Conservation (phyloP, 2,888 invertebrate genomes). For the Sturmia bella region DNA sequence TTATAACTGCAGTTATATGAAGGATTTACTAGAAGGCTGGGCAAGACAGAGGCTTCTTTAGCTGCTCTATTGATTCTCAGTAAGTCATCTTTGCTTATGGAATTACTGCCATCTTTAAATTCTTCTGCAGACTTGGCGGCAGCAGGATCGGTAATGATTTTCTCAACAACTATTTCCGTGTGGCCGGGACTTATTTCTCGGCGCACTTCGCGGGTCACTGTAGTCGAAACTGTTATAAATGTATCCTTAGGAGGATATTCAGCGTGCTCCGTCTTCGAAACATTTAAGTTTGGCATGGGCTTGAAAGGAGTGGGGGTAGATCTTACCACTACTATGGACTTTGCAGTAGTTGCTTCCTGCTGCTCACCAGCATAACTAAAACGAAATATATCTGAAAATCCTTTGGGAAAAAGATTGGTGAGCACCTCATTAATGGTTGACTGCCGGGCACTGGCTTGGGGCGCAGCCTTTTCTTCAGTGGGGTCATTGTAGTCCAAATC, state of each 20-base stretch:
- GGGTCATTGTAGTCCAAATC: conserved; percentile 74
- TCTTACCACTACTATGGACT: background rate
- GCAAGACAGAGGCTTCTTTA: conserved; percentile 76
- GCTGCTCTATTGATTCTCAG: conserved; percentile 85
- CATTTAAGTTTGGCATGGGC: conserved; percentile 30
- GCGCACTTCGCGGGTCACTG: conserved; percentile 76
- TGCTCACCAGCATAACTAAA: conserved; percentile 74
- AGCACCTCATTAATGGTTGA: conserved; percentile 77
- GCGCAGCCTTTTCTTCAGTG: conserved; percentile 48
- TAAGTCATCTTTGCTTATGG: conserved; percentile 86
- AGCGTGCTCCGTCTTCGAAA: background rate
- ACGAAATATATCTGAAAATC: conserved; percentile 79
- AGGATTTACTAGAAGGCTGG: conserved; percentile 75
- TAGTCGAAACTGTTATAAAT: conserved; percentile 74
- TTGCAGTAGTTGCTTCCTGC: conserved; percentile 42
- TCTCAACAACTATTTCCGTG: conserved; percentile 77
- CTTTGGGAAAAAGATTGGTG: conserved; percentile 77
- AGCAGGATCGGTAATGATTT: conserved; percentile 70
- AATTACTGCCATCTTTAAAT: conserved; percentile 82
- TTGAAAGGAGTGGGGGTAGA: conserved; percentile 55
- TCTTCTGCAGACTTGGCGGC: conserved; percentile 81
- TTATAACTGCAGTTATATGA: conserved; percentile 13
- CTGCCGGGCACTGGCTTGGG: conserved; percentile 61
- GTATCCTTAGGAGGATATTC: conserved; percentile 60
- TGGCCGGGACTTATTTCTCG: conserved; percentile 76